These are phyloP conservation scores for Sceloporus undulatus DNA, from an alignment of 2,113 vertebrate genomes.

Conservation along the genomic window DNA sequence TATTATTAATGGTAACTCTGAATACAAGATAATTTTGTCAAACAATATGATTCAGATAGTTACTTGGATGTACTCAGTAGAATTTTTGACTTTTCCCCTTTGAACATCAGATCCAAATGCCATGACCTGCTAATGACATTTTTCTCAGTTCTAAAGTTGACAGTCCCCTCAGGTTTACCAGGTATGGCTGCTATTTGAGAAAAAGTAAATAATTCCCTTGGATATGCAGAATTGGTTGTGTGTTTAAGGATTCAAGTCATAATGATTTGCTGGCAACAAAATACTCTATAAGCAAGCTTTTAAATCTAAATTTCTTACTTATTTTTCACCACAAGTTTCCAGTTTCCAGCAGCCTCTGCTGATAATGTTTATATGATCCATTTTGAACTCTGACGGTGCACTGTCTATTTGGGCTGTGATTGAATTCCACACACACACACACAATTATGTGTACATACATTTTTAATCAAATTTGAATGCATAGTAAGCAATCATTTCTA, in stretches of 20 bases:
- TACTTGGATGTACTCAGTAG: neutral
- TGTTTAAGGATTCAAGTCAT: neutral
- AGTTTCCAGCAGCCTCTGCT: neutral
- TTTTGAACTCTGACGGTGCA: neutral
- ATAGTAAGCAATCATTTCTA: conserved; percentile 62
- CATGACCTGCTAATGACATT: neutral
- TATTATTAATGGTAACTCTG: neutral
- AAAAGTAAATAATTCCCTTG: neutral
- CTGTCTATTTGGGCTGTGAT: neutral
- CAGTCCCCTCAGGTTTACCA: neutral
- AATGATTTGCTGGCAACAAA: neutral
- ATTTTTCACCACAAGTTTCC: neutral
- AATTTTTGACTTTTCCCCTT: conserved; percentile 5
- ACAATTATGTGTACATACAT: conserved; percentile 9
- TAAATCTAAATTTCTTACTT: neutral
- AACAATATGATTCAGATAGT: neutral
- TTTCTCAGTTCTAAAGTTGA: neutral
- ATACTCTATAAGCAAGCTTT: neutral
- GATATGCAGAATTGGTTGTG: neutral
- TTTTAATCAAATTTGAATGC: conserved; percentile 1
- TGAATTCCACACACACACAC: neutral
- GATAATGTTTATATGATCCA: neutral
- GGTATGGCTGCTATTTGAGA: neutral
- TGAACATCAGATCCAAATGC: neutral
- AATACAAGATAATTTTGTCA: neutral